phyloP scores from a whole-genome alignment of 2,797 vertebrate genomes.

The Allenopithecus nigroviridis region DNA sequence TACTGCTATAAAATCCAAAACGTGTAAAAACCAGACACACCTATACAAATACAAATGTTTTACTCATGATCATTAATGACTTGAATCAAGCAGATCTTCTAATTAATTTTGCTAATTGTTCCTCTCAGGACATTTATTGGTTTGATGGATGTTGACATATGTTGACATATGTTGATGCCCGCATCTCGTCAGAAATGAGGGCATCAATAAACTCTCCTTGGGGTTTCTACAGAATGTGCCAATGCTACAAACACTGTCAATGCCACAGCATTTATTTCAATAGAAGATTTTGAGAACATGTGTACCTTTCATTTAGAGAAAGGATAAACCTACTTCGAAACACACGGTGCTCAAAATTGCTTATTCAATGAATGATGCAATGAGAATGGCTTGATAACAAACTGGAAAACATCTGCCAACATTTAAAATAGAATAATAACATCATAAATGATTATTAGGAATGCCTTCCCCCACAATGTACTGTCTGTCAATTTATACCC shows the following conservation, averaged over 20 bases:
- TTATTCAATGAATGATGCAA: not conserved
- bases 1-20: constrained; percentile 17
- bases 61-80: constrained; percentile 14
- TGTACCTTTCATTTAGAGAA: constrained; percentile 37
- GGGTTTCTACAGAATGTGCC: constrained; percentile 17
- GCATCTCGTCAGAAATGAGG: constrained; percentile 49
- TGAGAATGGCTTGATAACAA: not conserved
- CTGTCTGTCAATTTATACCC: not conserved
- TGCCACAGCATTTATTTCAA: constrained; percentile 23
- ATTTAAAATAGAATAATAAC: not conserved
- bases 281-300: constrained; percentile 3
- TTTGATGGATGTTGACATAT: constrained; percentile 14
- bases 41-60: constrained; percentile 29
- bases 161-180: constrained; percentile 28
- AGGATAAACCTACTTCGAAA: constrained; percentile 22
- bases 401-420: constrained; percentile 26
- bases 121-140: constrained; percentile 55
- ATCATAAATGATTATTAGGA: not conserved
- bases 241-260: not conserved
- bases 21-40: constrained; percentile 24
- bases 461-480: not conserved
- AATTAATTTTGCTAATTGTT: constrained; percentile 65
- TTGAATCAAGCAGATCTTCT: constrained; percentile 44
- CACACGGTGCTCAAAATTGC: not conserved
- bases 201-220: not conserved